A percentile compares a stretch with the other conserved stretches of the same genome.
Evolutionary conservation across 2,797 vertebrate species (phyloP).

Genomic region (Onychomys leucogaster): DNA sequence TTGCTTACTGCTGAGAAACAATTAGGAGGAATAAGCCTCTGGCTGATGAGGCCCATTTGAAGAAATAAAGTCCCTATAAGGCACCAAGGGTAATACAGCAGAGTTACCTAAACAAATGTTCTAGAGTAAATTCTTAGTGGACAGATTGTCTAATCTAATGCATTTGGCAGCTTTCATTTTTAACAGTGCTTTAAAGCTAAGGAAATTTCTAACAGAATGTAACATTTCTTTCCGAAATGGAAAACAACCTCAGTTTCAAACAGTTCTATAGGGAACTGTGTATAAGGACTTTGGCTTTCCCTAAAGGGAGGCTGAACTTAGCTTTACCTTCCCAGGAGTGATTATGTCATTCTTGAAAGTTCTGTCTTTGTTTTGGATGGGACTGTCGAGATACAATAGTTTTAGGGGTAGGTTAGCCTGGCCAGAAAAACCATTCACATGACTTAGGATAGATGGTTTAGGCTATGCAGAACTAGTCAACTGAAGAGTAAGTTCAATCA

Average conservation of each 20-base stretch:
- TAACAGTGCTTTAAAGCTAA: conserved; percentile 29
- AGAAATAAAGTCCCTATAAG: background rate
- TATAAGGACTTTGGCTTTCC: conserved; percentile 2
- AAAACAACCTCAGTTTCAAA: conserved; percentile 53
- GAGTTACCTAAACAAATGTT: background rate
- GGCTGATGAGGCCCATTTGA: background rate
- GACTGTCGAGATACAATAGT: background rate
- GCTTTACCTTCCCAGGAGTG: background rate
- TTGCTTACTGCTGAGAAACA: conserved; percentile 13
- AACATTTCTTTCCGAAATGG: conserved; percentile 33
- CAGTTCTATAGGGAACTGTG: conserved; percentile 7
- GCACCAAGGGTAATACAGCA: background rate
- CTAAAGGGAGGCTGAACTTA: conserved; percentile 5
- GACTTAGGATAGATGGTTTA: background rate
- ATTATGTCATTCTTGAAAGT: background rate
- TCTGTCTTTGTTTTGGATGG: background rate
- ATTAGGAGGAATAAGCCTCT: background rate
- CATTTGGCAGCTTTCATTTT: conserved; percentile 26
- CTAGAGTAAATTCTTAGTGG: background rate
- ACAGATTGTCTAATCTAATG: background rate
- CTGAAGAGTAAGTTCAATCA: conserved; percentile 35
- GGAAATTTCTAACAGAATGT: background rate
- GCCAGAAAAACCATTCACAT: conserved; percentile 3
- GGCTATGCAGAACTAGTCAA: background rate
- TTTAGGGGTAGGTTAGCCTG: background rate